Evolutionary conservation across 2,888 invertebrate genomes (phyloP).

Genomic region (Mesoligia furuncula): DNA sequence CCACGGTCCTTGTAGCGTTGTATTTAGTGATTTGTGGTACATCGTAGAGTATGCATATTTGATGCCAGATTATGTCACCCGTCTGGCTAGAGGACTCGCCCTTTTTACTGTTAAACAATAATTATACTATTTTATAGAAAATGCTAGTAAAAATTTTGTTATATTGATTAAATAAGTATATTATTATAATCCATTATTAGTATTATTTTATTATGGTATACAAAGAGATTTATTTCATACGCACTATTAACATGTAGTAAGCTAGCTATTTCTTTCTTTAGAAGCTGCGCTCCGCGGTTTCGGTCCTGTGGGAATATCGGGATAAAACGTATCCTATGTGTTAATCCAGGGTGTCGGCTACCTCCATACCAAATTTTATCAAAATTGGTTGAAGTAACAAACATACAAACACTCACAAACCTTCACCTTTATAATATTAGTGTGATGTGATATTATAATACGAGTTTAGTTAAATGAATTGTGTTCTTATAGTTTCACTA

Average conservation of each 20-base stretch:
- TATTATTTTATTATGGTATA: not conserved
- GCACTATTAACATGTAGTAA: not conserved
- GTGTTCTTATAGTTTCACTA: not conserved
- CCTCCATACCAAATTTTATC: too few relatives aligned
- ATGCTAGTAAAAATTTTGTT: not conserved
- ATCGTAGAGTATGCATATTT: not conserved
- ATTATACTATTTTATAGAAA: not conserved
- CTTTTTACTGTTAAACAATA: not conserved
- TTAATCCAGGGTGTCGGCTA: too few relatives aligned
- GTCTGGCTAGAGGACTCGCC: not conserved
- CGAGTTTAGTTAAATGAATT: not conserved
- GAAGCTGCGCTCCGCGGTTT: not conserved
- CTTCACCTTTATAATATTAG: too few relatives aligned
- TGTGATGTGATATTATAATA: not conserved
- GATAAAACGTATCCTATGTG: too few relatives aligned
- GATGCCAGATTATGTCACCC: not conserved
- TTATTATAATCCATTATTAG: not conserved
- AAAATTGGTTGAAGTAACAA: too few relatives aligned
- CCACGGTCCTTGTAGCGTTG: not conserved
- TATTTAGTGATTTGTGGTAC: not conserved
- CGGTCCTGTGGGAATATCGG: too few relatives aligned
- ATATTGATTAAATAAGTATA: not conserved
- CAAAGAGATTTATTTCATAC: not conserved
- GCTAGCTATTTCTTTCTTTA: slow-evolving; percentile 7
- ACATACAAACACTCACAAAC: too few relatives aligned